Conservation (phyloP, 2,888 invertebrate genomes). For the Periphyllus acericola region DNA sequence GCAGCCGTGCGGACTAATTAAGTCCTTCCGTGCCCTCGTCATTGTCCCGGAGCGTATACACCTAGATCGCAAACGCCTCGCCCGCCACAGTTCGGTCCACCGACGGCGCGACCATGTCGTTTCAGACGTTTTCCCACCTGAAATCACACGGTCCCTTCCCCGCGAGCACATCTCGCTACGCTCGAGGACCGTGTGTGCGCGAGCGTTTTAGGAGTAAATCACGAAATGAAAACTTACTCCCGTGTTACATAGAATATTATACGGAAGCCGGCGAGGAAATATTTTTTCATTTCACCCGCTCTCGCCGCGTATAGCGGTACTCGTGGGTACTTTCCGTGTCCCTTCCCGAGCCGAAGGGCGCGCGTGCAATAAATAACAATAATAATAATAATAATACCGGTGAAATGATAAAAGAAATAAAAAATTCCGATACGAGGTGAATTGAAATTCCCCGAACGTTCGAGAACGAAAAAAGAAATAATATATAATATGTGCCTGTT, state of each 20-base stretch:
- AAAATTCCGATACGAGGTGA: conserved; percentile 30
- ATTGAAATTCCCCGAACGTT: conserved; percentile 46
- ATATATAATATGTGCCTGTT: background rate
- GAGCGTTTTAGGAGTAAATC: background rate
- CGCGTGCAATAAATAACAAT: conserved; percentile 20
- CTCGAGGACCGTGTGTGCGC: background rate
- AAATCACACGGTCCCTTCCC: background rate
- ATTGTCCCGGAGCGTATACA: background rate
- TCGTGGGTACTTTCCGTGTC: background rate
- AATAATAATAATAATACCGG: conserved; percentile 1
- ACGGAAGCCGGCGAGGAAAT: background rate
- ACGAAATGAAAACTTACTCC: background rate
- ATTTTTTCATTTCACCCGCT: background rate
- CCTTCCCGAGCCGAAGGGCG: background rate
- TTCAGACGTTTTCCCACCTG: background rate
- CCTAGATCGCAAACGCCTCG: background rate
- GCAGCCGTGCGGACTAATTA: background rate
- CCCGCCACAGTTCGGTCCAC: background rate
- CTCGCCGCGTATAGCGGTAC: background rate
- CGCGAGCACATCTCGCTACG: background rate
- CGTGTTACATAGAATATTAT: no score
- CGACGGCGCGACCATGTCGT: background rate
- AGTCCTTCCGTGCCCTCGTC: conserved; percentile 5
- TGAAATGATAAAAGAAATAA: conserved; percentile 23
- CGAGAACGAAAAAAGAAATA: background rate